These are phyloP conservation scores for Triplophysa yarkandensis DNA, from an alignment of 2,797 vertebrate genomes.

Conservation along the genomic window DNA sequence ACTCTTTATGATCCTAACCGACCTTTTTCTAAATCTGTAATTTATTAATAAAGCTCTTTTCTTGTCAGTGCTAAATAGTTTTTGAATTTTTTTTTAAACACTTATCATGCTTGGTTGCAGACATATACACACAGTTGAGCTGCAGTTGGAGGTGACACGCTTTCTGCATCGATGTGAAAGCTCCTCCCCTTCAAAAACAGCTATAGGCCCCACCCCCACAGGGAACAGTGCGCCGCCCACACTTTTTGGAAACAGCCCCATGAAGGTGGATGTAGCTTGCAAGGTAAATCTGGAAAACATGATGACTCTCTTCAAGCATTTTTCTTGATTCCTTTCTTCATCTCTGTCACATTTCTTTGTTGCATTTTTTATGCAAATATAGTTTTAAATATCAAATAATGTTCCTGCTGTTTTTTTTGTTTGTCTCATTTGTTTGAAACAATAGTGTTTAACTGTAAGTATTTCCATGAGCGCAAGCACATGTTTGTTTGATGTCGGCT, in stretches of 20 bases:
- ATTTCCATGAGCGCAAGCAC: conserved; percentile 5
- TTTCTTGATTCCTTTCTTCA: neutral
- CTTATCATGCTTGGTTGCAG: conserved; percentile 64
- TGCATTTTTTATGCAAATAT: neutral
- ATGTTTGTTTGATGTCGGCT: neutral
- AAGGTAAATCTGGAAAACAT: conserved; percentile 74
- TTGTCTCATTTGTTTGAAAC: neutral
- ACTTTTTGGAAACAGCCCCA: conserved; percentile 85
- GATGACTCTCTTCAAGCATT: neutral
- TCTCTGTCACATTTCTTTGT: neutral
- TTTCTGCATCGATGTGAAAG: conserved; percentile 91
- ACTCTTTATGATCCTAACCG: too few species aligned
- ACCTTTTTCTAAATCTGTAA: neutral
- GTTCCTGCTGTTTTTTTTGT: neutral
- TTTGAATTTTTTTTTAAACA: neutral
- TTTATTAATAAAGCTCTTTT: neutral
- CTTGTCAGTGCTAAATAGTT: neutral
- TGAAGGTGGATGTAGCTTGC: conserved; percentile 94
- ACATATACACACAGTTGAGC: conserved; percentile 94
- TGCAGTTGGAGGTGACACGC: conserved; percentile 96
- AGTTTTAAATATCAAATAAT: neutral
- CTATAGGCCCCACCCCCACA: conserved; percentile 64
- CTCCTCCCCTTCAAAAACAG: conserved; percentile 70
- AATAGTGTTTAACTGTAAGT: conserved; percentile 33
- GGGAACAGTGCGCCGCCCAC: conserved; percentile 73